These are phyloP conservation scores for Lucilia cuprina DNA, from an alignment of 1,140 invertebrate species.

Conservation along the genomic window DNA sequence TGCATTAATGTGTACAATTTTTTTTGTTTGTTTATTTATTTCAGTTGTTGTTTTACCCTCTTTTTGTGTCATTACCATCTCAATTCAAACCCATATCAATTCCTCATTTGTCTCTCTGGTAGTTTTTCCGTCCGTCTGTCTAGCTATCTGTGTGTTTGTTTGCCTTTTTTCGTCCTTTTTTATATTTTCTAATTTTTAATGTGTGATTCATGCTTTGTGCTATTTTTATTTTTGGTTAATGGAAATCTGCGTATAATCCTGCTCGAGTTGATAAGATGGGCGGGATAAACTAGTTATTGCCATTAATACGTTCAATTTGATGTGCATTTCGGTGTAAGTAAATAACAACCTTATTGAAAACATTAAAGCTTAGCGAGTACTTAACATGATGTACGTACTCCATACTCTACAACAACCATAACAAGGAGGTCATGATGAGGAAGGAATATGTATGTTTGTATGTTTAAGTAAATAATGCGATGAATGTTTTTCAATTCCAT, in stretches of 20 bases:
- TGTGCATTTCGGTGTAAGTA: slow-evolving; percentile 58
- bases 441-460: not conserved
- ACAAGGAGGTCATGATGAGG: not conserved
- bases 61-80: slow-evolving; percentile 16
- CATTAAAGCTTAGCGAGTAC: slow-evolving; percentile 35
- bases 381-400: not conserved
- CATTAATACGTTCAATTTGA: slow-evolving; percentile 63
- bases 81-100: slow-evolving; percentile 18
- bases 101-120: not conserved
- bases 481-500: slow-evolving; percentile 6
- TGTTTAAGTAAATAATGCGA: not conserved
- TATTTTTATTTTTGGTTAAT: slow-evolving; percentile 44
- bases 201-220: slow-evolving; percentile 19
- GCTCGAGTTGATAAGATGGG: slow-evolving; percentile 57
- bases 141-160: too few species aligned
- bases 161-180: not conserved
- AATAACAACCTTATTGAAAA: slow-evolving; percentile 59
- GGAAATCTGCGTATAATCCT: slow-evolving; percentile 62
- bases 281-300: slow-evolving; percentile 62
- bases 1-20: slow-evolving; percentile 33
- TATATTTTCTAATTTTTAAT: not conserved
- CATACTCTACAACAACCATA: not conserved
- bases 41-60: slow-evolving; percentile 21
- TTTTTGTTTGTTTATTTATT: slow-evolving; percentile 16
- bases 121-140: not conserved